Conservation (phyloP, 2,113 vertebrate genomes). For the Platycercus adscitus region DNA sequence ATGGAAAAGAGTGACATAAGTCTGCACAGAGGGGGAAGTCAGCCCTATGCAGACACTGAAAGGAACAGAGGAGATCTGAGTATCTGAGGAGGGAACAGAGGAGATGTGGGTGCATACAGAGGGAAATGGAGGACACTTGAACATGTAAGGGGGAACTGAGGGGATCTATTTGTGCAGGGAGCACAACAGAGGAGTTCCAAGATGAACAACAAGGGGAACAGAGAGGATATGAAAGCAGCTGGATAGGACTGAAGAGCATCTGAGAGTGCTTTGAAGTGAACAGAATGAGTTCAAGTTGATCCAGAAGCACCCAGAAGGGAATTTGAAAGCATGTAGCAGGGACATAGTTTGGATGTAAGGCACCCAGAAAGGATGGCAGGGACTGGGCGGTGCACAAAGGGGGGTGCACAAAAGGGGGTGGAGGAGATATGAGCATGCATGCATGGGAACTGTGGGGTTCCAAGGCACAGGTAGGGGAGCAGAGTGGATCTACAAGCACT, state of each 20-base stretch:
- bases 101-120: neutral
- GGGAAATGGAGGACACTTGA: neutral
- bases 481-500: neutral
- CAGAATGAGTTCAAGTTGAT: neutral
- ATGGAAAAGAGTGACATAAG: neutral
- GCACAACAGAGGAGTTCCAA: neutral
- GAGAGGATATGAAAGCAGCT: neutral
- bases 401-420: neutral
- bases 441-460: neutral
- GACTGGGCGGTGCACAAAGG: neutral
- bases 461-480: neutral
- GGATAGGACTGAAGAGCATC: neutral
- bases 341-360: neutral
- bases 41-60: neutral
- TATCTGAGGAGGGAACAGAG: neutral
- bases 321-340: neutral
- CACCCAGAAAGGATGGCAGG: neutral
- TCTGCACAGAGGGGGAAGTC: neutral
- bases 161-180: neutral
- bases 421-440: neutral
- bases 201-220: rapidly evolving
- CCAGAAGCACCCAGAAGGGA: neutral
- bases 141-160: neutral
- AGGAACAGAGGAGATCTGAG: neutral
- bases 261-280: neutral